Evolutionary conservation across 2,113 vertebrate species (phyloP), one percentile per base, ranked within the genome.

Genomic region (Elachura formosa): DNA sequence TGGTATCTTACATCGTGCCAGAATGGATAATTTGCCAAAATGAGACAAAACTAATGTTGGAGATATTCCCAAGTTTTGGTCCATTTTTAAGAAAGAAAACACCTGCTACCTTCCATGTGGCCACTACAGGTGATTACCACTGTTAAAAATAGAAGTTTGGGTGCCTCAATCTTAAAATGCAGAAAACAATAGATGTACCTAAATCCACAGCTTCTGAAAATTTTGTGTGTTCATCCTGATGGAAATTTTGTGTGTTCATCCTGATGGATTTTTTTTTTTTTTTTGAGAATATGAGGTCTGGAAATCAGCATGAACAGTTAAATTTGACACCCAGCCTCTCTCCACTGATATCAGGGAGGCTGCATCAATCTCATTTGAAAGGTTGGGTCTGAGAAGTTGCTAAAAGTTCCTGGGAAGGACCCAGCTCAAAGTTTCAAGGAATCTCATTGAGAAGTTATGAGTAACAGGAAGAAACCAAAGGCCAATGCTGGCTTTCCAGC

Each of bases 401-500:
- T 83, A 5, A 18, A 87, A 76, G 46, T 91, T 94, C 84, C 72
- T 93, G 91, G 87, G 87, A 64, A 83, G 43, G 33, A 77, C 93
- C 63, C 55, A 85, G 40, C 75, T 73, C 14, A 1, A 40, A 83
- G 52, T 94, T 96, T 96, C 84, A 67, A 85, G 82, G 91, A 94
- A 94, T 85, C 63, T 97, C 67, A 31, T 22, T 3, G 46, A 94
- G 67, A 51, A 31, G 43, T 38, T 94, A 45, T 83, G 78, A 96
- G 55, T 90, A 91, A 94, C 75, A 80, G 71, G 64, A 64, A 49
- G 73, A 40, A 83, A 68, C 33, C 45, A 78, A 94, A 85, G 63
- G 81, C 78, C 82, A 74, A 48, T 63, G 38, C 14, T 80, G 67
- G 48, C 84, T 83, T 94, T 95, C 67, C 40, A 90, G 29, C 67